Evolutionary conservation across 2,113 vertebrate species (phyloP), one percentile per base, ranked within the genome.

Genomic region (Illadopsis cleaveri): DNA sequence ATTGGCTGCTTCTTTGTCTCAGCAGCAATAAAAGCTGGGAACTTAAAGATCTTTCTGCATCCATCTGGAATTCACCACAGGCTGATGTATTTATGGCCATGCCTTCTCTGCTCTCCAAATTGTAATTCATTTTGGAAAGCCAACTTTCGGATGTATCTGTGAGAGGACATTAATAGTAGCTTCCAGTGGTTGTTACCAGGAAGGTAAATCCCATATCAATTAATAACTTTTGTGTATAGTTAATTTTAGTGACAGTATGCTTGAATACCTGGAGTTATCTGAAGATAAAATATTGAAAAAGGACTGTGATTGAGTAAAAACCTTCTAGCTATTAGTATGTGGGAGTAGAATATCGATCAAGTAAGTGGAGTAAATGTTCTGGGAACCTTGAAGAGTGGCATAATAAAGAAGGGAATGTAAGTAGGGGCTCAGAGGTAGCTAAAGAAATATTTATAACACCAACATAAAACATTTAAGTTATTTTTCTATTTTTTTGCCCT

Each of bases 91-190:
- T 8, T 24, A 21, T 16, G 13, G 12, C 30, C 42, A 30, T 33
- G 40, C 8, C 3, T 84, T 40, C 77, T 73, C 31, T 53, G 20
- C 24, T 90, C 13, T 86, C 33, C 19, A 1, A 42, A 30, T 13
- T 64, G 17, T 31, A 54, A 42, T 2, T 33, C 2, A 0, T 72
- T 60, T 56, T 72, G 31, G 19, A 81, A 89, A 87, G 23, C 2
- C 31, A 71, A 4, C 6, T 91, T 73, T 75, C 0, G 0, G n/a
- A 10, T 44, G 1, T 35, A 14, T 50, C 25, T 71, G 21, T 53
- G 66, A 60, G 27, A 84, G 31, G 3, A 47, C 3, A 3, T 42
- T 42, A 51, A 37, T 3, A 51, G 6, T 10, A 71, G 6, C 10
- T 88, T 60, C 4, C 13, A n/a, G 18, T 48, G 6, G 5, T 38